A percentile compares a stretch with the other conserved stretches of the same genome.
Evolutionary conservation across 2,888 invertebrate species (phyloP).

Genomic region (Oscheius sp.): DNA sequence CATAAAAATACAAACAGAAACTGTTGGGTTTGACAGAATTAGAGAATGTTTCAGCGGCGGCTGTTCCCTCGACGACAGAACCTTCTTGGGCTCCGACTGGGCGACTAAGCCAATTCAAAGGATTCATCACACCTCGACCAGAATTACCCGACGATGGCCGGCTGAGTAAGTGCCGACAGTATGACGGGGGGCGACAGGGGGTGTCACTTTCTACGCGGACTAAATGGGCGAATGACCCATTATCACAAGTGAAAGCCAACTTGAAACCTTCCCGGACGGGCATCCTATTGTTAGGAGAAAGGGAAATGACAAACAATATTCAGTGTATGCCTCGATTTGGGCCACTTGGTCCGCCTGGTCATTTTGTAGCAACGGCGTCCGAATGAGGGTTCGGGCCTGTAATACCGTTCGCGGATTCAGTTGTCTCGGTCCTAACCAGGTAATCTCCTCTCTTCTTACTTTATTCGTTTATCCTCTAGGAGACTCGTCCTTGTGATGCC

Average conservation of each 20-base stretch:
- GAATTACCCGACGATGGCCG: constrained; percentile 56
- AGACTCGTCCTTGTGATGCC: constrained; percentile 43
- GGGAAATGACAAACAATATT: neutral
- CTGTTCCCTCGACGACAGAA: constrained; percentile 41
- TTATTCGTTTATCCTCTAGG: constrained; percentile 27
- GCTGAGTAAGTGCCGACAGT: constrained; percentile 45
- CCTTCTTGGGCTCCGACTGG: constrained; percentile 63
- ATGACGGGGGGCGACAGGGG: constrained; percentile 5
- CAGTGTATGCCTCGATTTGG: constrained; percentile 72
- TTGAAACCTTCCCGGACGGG: constrained; percentile 25
- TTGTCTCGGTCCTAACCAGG: constrained; percentile 69
- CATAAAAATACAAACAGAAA: too few species aligned
- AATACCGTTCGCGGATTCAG: constrained; percentile 72
- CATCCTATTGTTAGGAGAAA: neutral
- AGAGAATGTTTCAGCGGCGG: constrained; percentile 27
- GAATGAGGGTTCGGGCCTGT: constrained; percentile 72
- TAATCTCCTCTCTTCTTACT: constrained; percentile 31
- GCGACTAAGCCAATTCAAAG: constrained; percentile 65
- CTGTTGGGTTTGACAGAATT: too few species aligned
- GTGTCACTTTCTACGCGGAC: constrained; percentile 34
- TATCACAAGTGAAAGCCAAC: constrained; percentile 29
- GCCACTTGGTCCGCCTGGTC: constrained; percentile 73
- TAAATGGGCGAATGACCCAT: constrained; percentile 32
- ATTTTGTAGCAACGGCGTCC: constrained; percentile 65
- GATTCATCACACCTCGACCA: constrained; percentile 65